phyloP scores from a whole-genome alignment of 2,888 invertebrate species.

The Archips crataeganus region DNA sequence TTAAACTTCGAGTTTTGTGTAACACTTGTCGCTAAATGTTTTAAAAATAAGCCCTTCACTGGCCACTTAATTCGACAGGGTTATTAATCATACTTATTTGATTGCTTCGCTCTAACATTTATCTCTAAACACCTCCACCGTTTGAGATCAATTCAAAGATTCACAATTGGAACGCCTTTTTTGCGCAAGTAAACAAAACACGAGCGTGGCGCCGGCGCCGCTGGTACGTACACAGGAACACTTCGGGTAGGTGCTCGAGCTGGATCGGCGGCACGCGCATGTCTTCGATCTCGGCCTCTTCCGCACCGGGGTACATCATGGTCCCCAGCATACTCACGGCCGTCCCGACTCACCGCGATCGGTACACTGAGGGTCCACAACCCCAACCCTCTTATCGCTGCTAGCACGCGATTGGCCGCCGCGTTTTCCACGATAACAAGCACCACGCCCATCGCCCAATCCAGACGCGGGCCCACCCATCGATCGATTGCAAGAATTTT shows the following conservation, averaged over 20 bases:
- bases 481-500: constrained; percentile 79
- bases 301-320: constrained; percentile 82
- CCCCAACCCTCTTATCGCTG: constrained; percentile 81
- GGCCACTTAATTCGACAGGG: not conserved
- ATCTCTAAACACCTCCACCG: not conserved
- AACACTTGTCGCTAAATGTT: no score
- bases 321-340: constrained; percentile 79
- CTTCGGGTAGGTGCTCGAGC: constrained; percentile 90
- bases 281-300: constrained; percentile 77
- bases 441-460: constrained; percentile 82
- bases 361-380: constrained; percentile 73
- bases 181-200: constrained; percentile 37
- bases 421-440: constrained; percentile 71
- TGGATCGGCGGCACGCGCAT: constrained; percentile 91
- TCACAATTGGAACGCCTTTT: not conserved
- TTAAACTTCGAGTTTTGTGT: no score
- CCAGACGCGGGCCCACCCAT: constrained; percentile 71
- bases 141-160: not conserved
- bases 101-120: not conserved
- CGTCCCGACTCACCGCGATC: constrained; percentile 69
- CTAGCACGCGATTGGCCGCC: constrained; percentile 69
- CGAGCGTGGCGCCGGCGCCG: constrained; percentile 23
- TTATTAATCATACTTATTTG: no score
- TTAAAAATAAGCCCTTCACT: no score
- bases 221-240: constrained; percentile 89